A percentile compares a stretch with the other conserved stretches of the same genome.
Evolutionary conservation across 2,888 invertebrate species (phyloP).

Genomic region (Argyresthia albistria): DNA sequence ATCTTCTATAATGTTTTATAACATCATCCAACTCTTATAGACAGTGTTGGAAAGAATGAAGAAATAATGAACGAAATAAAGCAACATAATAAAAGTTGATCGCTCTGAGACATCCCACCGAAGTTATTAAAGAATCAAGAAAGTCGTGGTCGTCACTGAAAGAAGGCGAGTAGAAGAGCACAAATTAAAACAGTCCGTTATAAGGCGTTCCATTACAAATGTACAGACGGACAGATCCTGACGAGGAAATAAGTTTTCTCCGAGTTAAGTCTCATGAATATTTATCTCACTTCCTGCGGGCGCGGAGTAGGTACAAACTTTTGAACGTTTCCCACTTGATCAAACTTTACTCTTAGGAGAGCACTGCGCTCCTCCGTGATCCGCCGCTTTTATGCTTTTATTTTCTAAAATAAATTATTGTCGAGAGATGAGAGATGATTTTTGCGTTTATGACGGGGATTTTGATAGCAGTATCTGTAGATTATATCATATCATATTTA

Average conservation of each 20-base stretch:
- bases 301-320: slow-evolving; percentile 43
- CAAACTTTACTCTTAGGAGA: slow-evolving; percentile 57
- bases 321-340: slow-evolving; percentile 63
- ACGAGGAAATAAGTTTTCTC: slow-evolving; percentile 62
- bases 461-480: too few relatives aligned
- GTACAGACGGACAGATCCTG: slow-evolving; percentile 58
- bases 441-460: too few relatives aligned
- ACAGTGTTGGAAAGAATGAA: too few relatives aligned
- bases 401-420: slow-evolving; percentile 18
- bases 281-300: slow-evolving; percentile 57
- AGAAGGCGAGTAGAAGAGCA: background rate
- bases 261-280: slow-evolving; percentile 66
- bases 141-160: too few relatives aligned
- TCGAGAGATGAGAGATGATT: too few relatives aligned
- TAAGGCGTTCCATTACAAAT: slow-evolving; percentile 58
- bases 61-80: too few relatives aligned
- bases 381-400: slow-evolving; percentile 24
- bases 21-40: too few relatives aligned
- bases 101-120: too few relatives aligned
- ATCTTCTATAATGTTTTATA: too few relatives aligned
- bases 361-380: slow-evolving; percentile 25
- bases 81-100: too few relatives aligned
- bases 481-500: too few relatives aligned
- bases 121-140: too few relatives aligned
- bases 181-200: slow-evolving; percentile 42